Base-by-base conservation (phyloP, 2,888 invertebrate species). In the Erebia palarica region DNA sequence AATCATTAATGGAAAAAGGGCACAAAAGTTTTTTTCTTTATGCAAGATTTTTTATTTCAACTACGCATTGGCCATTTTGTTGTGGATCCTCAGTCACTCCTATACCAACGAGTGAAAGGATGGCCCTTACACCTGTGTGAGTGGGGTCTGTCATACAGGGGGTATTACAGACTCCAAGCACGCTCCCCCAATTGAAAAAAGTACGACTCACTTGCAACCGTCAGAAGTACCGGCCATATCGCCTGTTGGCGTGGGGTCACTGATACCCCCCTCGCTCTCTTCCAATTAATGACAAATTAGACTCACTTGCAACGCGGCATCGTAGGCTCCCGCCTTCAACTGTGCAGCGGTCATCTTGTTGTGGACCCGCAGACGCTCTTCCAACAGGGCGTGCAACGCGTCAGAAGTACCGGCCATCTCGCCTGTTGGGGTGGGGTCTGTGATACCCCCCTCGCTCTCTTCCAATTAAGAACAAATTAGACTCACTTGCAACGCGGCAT, bases 311-410 rank as follows among this genome's bases (percentile, higher is more conserved):
- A 98, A 91, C 8, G 98, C 98, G 11, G 97, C 96, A 78, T 97
- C 97, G 84, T 95, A 97, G 9, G 97, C 96, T 69, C 96, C 96
- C 55, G 97, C 96, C 93, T 97, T 98, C 77, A 98, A 94, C 89
- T 98, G 98, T n/a, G 98, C 97, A 75, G 97, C 97, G 14, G 98
- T 98, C 94, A 98, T 95, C 85, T 99, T 99, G 85, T 98, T 98
- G 81, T 97, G 96, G 1, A 98, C 97, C 80, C 97, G 96, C 67
- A 98, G 91, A 75, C 97, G 92, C 82, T 97, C 97, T 68, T 97
- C 97, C 47, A 98, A 83, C 66, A 98, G 83, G 51, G 94, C 81
- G 68, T 83, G 80, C 7, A 93, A 77, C 0, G 83, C 85, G 0
- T 86, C 86, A 0, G 87, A 84, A 0, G 85, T 77, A 13, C 90